Evolutionary conservation across 2,113 vertebrate genomes (phyloP), one percentile per base, ranked within the genome.

Genomic region (Stomatorhinus ivindoensis): DNA sequence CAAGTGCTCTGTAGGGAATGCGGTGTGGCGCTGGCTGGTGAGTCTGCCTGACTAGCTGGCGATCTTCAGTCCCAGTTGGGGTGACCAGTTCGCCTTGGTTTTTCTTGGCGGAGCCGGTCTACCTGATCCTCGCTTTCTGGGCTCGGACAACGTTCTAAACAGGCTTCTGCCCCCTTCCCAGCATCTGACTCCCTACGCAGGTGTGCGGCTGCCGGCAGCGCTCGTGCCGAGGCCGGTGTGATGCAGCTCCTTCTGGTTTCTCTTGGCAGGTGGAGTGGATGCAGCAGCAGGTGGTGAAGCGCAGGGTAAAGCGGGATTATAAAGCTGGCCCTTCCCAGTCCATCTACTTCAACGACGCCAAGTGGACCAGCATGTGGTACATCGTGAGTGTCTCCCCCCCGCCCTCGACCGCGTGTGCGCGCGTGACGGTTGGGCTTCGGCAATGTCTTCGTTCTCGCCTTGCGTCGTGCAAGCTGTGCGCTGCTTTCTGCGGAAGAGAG

Each of bases 341-440:
- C 85, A 97, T 97, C 92, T 98, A 96, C 93, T 99, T 97, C 95
- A 99, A 99, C 90, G 98, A 99, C 89, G 97, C 98, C 92, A 99
- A 99, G 93, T 99, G 98, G 98, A 98, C 96, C 92, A 99, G 97
- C 95, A 99, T 99, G 98, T 99, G 98, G 98, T 99, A 99, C 91
- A 99, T 99, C 95, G 98, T 99, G 93, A 98, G 98, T 96, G 91
- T 17, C 61, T 91, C 90, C 76, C 89, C 17, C 9, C 24, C 21
- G 42, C 42, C 46, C 46, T 31, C 5, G 13, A 44, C 27, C 21
- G 53, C 27, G 39, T 87, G 65, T 31, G 85, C 42, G 69, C 44
- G 85, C 55, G 42, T 51, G 55, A 17, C 11, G 21, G 7, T 1
- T 8, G n/a, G 31, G 2, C 13, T 55, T 5, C 21, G 2, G 48